Evolutionary conservation across 2,797 vertebrate species (phyloP), one percentile per base, ranked within the genome.

Genomic region (Catamblyrhynchus diadema): DNA sequence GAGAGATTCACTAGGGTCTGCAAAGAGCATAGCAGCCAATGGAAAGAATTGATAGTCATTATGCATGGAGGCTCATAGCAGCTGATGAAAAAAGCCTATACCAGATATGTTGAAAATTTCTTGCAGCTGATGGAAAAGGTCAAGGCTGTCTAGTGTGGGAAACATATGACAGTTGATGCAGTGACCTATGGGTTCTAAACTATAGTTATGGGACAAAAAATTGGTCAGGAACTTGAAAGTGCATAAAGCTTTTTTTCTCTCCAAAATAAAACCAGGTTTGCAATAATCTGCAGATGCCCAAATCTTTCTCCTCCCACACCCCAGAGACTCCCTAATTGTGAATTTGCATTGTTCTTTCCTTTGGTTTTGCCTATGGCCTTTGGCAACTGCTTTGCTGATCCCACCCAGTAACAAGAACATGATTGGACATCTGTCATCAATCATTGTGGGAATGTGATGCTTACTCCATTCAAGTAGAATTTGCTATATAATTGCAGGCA

Each of bases 191-290:
- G 57, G 65, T 90, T 96, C 87, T 93, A 67, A 95, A 83, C 70
- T 86, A 94, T 73, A 93, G 90, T 91, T 95, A 84, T 14, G 35
- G 67, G 70, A 94, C 77, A 94, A 94, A 89, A 89, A 94, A 67
- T 87, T 87, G 92, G 37, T 90, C 81, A 94, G 94, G 89, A 97
- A 95, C 95, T 97, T 97, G 91, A 94, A 94, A 54, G 14, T 93
- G 57, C 79, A 67, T 85, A 84, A 96, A 81, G 60, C 21, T 70
- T 92, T 96, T 91, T 89, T 96, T 94, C 93, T 91, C 48, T 77
- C 82, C 86, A 95, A 97, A 97, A 96, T 93, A 94, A 98, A 97
- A 96, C 61, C 95, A 97, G 89, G 74, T 96, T 94, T 97, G 82
- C 66, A 94, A 74, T 82, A 92, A 90, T 97, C 89, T 96, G 64